Conservation (phyloP, 2,888 invertebrate genomes). For the Drosophila paracracens region DNA sequence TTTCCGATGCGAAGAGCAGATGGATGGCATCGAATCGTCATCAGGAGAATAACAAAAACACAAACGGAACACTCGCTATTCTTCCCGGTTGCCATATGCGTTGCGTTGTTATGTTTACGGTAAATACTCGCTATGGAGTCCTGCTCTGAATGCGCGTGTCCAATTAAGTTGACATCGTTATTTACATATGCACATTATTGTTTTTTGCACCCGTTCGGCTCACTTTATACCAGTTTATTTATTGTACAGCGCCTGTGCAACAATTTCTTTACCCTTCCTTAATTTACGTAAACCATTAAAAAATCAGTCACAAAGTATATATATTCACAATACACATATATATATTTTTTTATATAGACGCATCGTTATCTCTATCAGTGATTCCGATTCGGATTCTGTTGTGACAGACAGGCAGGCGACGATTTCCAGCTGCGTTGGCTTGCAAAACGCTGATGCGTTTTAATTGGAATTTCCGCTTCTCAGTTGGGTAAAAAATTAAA, state of each 20-base stretch:
- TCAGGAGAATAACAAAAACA: constrained; percentile 8
- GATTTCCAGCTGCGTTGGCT: constrained; percentile 45
- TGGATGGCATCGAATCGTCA: constrained; percentile 8
- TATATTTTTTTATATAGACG: constrained; percentile 2
- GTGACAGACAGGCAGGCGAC: constrained; percentile 24
- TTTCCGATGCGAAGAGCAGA: constrained; percentile 7
- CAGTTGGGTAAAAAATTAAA: constrained; percentile 71
- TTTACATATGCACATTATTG: constrained; percentile 76
- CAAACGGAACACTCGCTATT: constrained; percentile 4
- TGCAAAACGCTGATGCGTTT: constrained; percentile 71
- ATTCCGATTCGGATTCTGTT: constrained; percentile 47
- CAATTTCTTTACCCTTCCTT: constrained; percentile 55
- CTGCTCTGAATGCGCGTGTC: constrained; percentile 52
- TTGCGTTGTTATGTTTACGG: constrained; percentile 52
- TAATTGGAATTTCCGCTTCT: constrained; percentile 78
- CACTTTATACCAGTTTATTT: constrained; percentile 72
- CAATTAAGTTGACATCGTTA: constrained; percentile 81
- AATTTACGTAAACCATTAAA: constrained; percentile 71
- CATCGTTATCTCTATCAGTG: constrained; percentile 35
- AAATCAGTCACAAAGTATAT: constrained; percentile 62
- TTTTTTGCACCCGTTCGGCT: constrained; percentile 51
- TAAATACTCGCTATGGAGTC: constrained; percentile 60
- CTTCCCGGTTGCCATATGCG: background rate
- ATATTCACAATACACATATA: background rate
- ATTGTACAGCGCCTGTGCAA: constrained; percentile 49